A percentile compares a stretch with the other conserved stretches of the same genome.
These are phyloP conservation scores for Semnopithecus entellus DNA, from an alignment of 2,113 vertebrate species.

Conservation along the genomic window DNA sequence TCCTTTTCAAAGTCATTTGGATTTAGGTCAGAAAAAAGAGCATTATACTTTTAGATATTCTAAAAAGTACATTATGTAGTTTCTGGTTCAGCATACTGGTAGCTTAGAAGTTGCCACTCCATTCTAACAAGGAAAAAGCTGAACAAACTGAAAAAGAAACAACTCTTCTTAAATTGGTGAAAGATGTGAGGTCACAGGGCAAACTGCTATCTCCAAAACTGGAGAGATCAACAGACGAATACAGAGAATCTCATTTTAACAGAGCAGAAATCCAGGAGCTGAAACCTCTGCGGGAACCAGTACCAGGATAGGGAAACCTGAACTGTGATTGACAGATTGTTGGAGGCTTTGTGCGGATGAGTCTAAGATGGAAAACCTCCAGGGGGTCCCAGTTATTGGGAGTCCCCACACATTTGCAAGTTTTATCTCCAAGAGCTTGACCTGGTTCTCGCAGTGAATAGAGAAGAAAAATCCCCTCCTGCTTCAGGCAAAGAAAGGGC, in stretches of 20 bases:
- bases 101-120: neutral
- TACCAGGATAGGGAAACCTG: neutral
- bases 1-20: constrained; percentile 42
- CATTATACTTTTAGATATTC: neutral
- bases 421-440: neutral
- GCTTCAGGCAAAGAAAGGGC: neutral
- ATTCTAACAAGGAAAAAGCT: neutral
- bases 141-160: neutral
- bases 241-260: neutral
- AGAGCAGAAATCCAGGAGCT: neutral
- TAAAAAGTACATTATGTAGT: neutral
- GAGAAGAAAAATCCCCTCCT: neutral
- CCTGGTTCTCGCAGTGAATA: neutral
- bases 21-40: constrained; percentile 42
- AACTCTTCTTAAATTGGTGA: neutral
- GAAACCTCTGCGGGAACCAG: neutral
- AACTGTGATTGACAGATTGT: neutral
- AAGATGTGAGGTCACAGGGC: neutral
- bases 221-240: neutral
- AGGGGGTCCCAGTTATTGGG: neutral
- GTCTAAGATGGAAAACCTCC: neutral
- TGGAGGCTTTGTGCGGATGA: neutral
- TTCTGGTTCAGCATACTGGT: neutral
- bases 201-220: no score
- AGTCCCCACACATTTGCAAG: neutral